Evolutionary conservation across 2,113 vertebrate genomes (phyloP).

Genomic region (Osmerus eperlanus): DNA sequence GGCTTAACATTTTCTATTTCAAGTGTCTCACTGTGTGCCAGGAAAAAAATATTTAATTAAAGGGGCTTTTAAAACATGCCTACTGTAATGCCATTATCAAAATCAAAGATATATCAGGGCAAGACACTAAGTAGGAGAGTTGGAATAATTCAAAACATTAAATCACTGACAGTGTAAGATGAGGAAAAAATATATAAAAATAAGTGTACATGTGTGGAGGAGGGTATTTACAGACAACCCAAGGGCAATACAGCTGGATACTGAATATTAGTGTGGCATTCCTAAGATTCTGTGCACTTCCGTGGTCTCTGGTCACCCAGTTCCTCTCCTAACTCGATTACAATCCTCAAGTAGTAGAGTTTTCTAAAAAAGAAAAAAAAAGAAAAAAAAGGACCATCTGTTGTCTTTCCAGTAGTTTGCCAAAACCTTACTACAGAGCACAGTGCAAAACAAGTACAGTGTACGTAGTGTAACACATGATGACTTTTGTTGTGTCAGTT

Average conservation of each 20-base stretch:
- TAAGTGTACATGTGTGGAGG: not conserved
- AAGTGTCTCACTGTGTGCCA: not conserved
- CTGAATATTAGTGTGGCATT: not conserved
- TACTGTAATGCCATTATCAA: not conserved
- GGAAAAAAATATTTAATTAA: slow-evolving; percentile 1
- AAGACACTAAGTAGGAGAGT: slow-evolving; percentile 7
- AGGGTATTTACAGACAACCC: not conserved
- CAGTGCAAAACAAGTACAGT: too few species aligned
- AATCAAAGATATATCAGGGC: slow-evolving; percentile 2
- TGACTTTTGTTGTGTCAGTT: too few species aligned
- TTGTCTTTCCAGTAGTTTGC: too few species aligned
- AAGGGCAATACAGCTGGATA: not conserved
- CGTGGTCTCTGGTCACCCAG: too few species aligned
- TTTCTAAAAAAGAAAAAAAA: too few species aligned
- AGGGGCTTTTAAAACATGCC: slow-evolving; percentile 3
- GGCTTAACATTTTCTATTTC: not conserved
- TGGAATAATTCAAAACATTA: slow-evolving; percentile 10
- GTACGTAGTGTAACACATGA: too few species aligned
- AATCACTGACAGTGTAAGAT: slow-evolving; percentile 1
- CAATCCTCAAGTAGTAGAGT: too few species aligned
- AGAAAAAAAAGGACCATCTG: too few species aligned
- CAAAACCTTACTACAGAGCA: too few species aligned
- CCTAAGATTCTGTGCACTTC: not conserved
- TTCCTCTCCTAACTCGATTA: too few species aligned
- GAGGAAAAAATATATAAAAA: not conserved